Conservation (phyloP, 2,888 invertebrate species). For the Cephus runcator region DNA sequence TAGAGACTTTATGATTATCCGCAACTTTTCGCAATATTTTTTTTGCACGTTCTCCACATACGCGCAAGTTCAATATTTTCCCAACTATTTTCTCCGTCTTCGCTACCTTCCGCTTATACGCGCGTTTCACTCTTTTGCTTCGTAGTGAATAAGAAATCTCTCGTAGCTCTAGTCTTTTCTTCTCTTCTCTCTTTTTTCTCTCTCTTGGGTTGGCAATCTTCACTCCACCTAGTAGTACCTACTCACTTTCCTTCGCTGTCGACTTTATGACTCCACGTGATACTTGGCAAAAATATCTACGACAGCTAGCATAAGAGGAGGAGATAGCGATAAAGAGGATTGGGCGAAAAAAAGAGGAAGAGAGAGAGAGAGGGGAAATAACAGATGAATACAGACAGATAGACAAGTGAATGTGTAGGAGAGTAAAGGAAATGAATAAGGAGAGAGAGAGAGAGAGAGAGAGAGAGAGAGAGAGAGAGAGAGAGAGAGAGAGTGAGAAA, state of each 20-base stretch:
- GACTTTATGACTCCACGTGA: background rate
- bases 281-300: background rate
- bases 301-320: background rate
- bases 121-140: background rate
- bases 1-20: background rate
- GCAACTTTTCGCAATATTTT: background rate
- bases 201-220: background rate
- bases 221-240: background rate
- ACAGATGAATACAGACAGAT: too few relatives aligned
- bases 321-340: background rate
- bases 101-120: background rate
- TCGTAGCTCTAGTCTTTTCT: too few relatives aligned
- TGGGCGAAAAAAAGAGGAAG: background rate
- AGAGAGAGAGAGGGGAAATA: background rate
- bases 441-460: too few relatives aligned
- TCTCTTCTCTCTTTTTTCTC: too few relatives aligned
- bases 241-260: background rate
- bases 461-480: too few relatives aligned
- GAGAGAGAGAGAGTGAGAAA: too few relatives aligned
- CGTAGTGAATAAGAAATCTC: background rate
- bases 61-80: too few relatives aligned
- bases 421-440: too few relatives aligned
- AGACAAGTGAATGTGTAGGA: too few relatives aligned
- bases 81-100: background rate
- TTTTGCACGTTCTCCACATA: background rate